Evolutionary conservation across 2,113 vertebrate genomes (phyloP).

Genomic region (Oncorhynchus clarkii): DNA sequence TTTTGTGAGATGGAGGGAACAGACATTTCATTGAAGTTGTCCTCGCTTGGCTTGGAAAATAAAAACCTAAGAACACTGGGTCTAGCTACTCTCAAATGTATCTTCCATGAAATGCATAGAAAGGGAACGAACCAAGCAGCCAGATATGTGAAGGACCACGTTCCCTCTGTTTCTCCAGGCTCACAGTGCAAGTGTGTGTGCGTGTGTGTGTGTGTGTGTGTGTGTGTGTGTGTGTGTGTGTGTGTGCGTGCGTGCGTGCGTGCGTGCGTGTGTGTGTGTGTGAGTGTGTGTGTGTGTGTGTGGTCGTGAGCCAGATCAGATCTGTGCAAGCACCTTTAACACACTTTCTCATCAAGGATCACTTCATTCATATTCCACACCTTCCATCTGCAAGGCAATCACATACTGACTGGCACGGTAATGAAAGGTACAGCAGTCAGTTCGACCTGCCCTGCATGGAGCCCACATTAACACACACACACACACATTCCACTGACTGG

Average conservation of each 20-base stretch:
- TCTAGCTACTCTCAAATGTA: too few relatives aligned
- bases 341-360: constrained; percentile 13
- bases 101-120: background rate
- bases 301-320: constrained; percentile 6
- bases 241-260: background rate
- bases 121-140: background rate
- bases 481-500: constrained; percentile 56
- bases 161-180: background rate
- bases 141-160: background rate
- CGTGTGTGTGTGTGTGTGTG: too few relatives aligned
- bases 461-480: too few relatives aligned
- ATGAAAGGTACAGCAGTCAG: constrained; percentile 60
- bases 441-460: constrained; percentile 41
- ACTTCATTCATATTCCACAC: constrained; percentile 53
- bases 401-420: constrained; percentile 54
- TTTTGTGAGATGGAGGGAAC: too few relatives aligned
- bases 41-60: background rate
- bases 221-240: background rate
- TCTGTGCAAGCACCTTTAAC: background rate
- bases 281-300: background rate
- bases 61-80: background rate
- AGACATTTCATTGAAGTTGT: too few relatives aligned
- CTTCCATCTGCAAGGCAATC: constrained; percentile 53
- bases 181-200: background rate
- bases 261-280: background rate